These are phyloP conservation scores for Helicoverpa armigera DNA, from an alignment of 1,140 invertebrate genomes.

Conservation along the genomic window DNA sequence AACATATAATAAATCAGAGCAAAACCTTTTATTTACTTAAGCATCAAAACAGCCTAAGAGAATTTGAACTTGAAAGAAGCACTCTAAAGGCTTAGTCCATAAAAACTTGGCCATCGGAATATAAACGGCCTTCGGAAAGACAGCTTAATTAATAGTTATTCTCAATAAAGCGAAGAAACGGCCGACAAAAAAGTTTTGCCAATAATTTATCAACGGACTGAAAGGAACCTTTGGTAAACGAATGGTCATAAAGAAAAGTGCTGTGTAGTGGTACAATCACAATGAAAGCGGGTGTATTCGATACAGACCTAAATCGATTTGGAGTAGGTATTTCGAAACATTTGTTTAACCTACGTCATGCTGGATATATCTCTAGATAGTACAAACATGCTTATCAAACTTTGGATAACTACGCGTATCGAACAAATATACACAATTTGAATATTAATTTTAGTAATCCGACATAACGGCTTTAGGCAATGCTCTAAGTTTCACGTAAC, in stretches of 20 bases:
- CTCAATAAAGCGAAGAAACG: neutral
- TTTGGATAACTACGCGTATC: too few species aligned
- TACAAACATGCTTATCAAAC: too few species aligned
- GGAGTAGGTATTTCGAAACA: neutral
- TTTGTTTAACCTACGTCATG: too few species aligned
- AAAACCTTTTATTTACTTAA: neutral
- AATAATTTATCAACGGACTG: constrained; percentile 1
- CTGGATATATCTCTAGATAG: too few species aligned
- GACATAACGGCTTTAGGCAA: too few species aligned
- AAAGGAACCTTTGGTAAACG: neutral
- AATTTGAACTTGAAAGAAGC: neutral
- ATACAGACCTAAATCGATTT: neutral
- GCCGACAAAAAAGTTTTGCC: neutral
- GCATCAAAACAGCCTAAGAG: neutral
- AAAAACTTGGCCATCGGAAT: neutral
- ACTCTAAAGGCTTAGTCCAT: constrained; percentile 7
- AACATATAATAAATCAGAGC: neutral
- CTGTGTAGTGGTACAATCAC: neutral
- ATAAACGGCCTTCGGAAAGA: neutral
- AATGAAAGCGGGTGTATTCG: neutral
- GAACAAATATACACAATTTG: too few species aligned
- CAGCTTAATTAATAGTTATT: too few species aligned
- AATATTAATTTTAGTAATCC: too few species aligned
- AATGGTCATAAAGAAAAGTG: neutral
- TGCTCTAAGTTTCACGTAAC: too few species aligned